Conservation (phyloP, 2,888 invertebrate genomes). For the Andrena fulva region DNA sequence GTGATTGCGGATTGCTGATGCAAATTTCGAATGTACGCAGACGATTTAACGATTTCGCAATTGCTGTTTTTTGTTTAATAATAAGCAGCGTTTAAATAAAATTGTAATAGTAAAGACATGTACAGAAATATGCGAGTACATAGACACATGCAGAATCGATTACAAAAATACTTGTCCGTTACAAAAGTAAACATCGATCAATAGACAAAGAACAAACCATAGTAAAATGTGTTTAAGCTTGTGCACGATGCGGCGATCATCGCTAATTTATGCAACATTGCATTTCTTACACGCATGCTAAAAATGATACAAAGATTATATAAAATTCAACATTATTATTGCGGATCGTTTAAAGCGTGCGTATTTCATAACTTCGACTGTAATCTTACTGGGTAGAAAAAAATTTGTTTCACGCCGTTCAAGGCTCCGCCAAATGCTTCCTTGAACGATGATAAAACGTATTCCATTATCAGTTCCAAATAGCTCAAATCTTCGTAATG, state of each 20-base stretch:
- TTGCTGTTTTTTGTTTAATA: background rate
- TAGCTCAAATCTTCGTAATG: conserved; percentile 76
- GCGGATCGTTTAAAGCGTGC: background rate
- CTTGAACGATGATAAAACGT: conserved; percentile 77
- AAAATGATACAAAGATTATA: conserved; percentile 67
- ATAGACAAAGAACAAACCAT: conserved; percentile 25
- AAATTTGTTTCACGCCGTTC: conserved; percentile 69
- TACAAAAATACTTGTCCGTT: conserved; percentile 47
- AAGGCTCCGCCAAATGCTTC: conserved; percentile 78
- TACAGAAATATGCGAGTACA: conserved; percentile 43
- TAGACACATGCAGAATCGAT: conserved; percentile 24
- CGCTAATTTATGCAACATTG: conserved; percentile 52
- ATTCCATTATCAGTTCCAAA: conserved; percentile 74
- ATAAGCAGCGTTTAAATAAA: conserved; percentile 30
- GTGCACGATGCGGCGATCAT: conserved; percentile 16
- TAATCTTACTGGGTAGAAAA: conserved; percentile 78
- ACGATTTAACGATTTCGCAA: background rate
- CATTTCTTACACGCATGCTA: conserved; percentile 78
- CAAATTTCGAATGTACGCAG: background rate
- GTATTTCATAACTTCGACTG: conserved; percentile 23
- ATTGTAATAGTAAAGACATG: conserved; percentile 67
- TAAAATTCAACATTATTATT: conserved; percentile 43
- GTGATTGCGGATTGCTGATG: background rate
- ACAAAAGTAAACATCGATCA: conserved; percentile 39
- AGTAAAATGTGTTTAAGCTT: conserved; percentile 32